phyloP scores from a whole-genome alignment of 2,797 vertebrate genomes.

The Mastacembelus armatus region DNA sequence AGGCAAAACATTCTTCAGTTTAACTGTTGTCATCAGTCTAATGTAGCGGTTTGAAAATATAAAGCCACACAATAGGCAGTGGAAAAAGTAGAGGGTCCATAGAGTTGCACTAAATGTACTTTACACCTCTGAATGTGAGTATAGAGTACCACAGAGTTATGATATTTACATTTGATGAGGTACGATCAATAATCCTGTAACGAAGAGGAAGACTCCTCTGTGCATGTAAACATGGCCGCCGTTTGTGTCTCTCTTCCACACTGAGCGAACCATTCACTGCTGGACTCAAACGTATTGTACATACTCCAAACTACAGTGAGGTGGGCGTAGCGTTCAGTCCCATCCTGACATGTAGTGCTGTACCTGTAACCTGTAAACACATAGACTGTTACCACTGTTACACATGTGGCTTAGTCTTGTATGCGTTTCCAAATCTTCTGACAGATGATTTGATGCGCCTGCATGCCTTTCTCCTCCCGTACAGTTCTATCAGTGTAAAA shows the following conservation, averaged over 20 bases:
- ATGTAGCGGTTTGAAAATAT: neutral
- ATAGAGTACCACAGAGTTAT: neutral
- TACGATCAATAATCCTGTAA: neutral
- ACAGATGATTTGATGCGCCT: slow-evolving; percentile 52
- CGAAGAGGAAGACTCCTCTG: slow-evolving; percentile 44
- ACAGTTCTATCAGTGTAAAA: slow-evolving; percentile 30
- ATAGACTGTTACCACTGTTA: slow-evolving; percentile 57
- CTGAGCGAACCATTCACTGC: slow-evolving; percentile 24
- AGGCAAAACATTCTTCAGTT: neutral
- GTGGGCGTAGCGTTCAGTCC: slow-evolving; percentile 31
- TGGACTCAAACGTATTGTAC: slow-evolving; percentile 48
- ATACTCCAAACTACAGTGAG: slow-evolving; percentile 46
- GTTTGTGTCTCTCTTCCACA: slow-evolving; percentile 33
- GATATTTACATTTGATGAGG: neutral
- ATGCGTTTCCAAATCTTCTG: slow-evolving; percentile 36
- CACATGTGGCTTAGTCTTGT: slow-evolving; percentile 52
- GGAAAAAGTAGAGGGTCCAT: neutral
- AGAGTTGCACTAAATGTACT: neutral
- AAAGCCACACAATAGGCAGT: neutral
- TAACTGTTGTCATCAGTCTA: neutral
- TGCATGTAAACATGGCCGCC: slow-evolving; percentile 58
- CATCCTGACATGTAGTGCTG: slow-evolving; percentile 46
- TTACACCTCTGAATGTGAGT: neutral
- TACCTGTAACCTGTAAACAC: slow-evolving; percentile 54
- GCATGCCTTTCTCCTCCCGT: slow-evolving; percentile 57